phyloP scores from a whole-genome alignment of 2,888 invertebrate genomes.

The Pachycephus smyrnensis region DNA sequence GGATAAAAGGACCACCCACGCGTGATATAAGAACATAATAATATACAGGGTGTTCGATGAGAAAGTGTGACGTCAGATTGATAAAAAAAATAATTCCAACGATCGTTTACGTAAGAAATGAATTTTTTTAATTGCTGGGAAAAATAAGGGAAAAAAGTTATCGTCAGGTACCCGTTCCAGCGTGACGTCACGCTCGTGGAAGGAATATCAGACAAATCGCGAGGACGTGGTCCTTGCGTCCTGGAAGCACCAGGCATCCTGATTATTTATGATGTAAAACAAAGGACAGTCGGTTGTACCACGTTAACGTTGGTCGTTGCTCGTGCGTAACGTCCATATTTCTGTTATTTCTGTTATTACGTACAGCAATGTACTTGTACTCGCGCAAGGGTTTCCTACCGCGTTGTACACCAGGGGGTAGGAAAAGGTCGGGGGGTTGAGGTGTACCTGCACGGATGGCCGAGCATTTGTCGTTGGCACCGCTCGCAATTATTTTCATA shows the following conservation, averaged over 20 bases:
- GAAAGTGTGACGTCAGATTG: no score
- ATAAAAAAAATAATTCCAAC: no score
- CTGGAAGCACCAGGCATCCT: conserved; percentile 25
- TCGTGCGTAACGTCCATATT: background rate
- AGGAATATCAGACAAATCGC: conserved; percentile 10
- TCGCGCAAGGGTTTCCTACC: no score
- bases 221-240: conserved; percentile 7
- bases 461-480: conserved; percentile 1
- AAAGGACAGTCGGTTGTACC: conserved; percentile 14
- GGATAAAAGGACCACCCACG: no score
- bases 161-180: conserved; percentile 20
- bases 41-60: no score
- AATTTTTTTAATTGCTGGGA: conserved; percentile 32
- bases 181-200: conserved; percentile 5
- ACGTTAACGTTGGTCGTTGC: background rate
- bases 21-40: no score
- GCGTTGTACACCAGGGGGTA: no score
- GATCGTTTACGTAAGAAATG: no score
- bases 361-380: no score
- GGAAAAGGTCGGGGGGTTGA: no score
- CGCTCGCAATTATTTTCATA: conserved; percentile 25
- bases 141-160: conserved; percentile 27
- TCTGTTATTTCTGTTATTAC: background rate
- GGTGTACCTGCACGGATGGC: no score
- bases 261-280: conserved; percentile 36